Conservation (phyloP, 2,113 vertebrate genomes). For the Deroptyus accipitrinus region DNA sequence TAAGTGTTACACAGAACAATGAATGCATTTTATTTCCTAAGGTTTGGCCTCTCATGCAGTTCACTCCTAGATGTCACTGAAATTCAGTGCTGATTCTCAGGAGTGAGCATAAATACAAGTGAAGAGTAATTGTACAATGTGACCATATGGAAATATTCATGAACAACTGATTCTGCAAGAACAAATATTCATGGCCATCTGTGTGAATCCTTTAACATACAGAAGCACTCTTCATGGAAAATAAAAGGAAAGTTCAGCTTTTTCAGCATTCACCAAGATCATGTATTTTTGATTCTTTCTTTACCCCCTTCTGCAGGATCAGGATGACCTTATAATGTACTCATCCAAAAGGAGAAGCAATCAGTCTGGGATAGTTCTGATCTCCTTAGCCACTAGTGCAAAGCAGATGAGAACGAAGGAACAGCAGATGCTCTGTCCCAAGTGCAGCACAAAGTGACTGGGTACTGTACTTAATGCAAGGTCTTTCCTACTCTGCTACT, state of each 20-base stretch:
- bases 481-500: background rate
- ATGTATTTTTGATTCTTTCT: background rate
- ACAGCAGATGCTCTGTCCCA: background rate
- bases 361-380: background rate
- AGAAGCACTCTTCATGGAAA: background rate
- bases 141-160: background rate
- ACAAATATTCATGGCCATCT: background rate
- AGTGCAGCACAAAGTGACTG: background rate
- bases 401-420: background rate
- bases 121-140: background rate
- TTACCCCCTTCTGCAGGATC: background rate
- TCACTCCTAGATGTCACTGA: background rate
- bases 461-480: background rate
- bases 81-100: background rate
- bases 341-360: background rate
- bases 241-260: background rate
- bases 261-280: background rate
- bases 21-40: background rate
- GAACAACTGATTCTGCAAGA: background rate
- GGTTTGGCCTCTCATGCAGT: background rate
- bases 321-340: background rate
- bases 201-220: background rate
- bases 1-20: background rate
- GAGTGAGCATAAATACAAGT: background rate
- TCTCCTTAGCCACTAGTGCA: background rate